A percentile compares a stretch with the other conserved stretches of the same genome.
These are phyloP conservation scores for Autographa pulchrina DNA, from an alignment of 2,888 invertebrate genomes.

Conservation along the genomic window DNA sequence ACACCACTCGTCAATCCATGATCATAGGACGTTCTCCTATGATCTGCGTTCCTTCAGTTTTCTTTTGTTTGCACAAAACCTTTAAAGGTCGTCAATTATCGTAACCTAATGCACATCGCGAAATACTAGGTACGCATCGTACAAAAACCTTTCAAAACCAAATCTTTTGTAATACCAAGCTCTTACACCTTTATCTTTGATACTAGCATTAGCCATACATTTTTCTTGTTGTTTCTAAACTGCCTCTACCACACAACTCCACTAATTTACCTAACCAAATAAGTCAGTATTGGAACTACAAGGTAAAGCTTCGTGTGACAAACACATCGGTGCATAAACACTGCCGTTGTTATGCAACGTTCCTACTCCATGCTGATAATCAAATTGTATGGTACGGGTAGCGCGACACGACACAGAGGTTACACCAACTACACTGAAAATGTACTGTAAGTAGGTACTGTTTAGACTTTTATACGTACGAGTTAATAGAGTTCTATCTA, in stretches of 20 bases:
- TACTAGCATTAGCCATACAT: too few species aligned
- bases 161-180: too few species aligned
- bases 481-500: neutral
- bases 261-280: neutral
- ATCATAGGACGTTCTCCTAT: too few species aligned
- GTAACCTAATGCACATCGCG: too few species aligned
- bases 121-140: too few species aligned
- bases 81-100: too few species aligned
- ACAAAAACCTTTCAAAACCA: too few species aligned
- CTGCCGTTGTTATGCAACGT: conserved; percentile 33
- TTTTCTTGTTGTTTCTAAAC: too few species aligned
- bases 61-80: too few species aligned
- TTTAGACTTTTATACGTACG: neutral
- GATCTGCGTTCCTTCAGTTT: too few species aligned
- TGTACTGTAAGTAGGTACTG: neutral
- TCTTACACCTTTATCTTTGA: too few species aligned
- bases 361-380: conserved; percentile 36
- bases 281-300: neutral
- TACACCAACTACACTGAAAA: neutral
- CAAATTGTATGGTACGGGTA: conserved; percentile 28
- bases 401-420: neutral
- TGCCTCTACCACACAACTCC: neutral
- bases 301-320: neutral
- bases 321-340: conserved; percentile 29
- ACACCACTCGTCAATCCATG: too few species aligned